Base-by-base conservation (phyloP, 2,797 vertebrate species). In the Crenichthys baileyi region DNA sequence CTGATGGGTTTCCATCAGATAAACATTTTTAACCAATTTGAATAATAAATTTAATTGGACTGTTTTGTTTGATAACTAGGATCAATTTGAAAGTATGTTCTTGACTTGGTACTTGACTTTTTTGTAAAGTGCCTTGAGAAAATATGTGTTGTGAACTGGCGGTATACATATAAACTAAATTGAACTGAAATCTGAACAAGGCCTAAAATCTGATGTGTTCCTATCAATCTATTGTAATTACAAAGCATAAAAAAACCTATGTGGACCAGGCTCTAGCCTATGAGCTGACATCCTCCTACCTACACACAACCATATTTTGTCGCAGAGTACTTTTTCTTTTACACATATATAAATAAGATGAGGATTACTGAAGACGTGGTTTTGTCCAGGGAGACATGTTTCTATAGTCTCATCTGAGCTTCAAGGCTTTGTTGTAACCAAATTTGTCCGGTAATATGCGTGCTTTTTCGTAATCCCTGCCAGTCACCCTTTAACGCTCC, bases 401-500 rank as follows among this genome's bases (percentile, higher is more conserved):
- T 89, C 63, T 90, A n/a, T 41, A 90, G 84, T 82, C 88, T 80
- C 60, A 70, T 71, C 88, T 89, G 87, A 87, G 91, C 90, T 90
- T 80, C 89, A 53, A 79, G 80, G 91, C 89, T 91, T 91, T 92
- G 88, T 90, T 80, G 78, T 90, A 85, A 85, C 87, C 85, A 92
- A 84, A 93, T 91, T 92, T 77, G n/a, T 82, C 68, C 82, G 83
- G 88, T 89, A 90, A 92, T 89, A 81, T 76, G 79, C 90, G 91
- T 92, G 91, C 89, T 91, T 91, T 93, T 91, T 88, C 85, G 85
- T 93, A 94, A 94, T 92, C 92, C 91, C 90, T 83, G 71, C 74
- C 8, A 86, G 89, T 90, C 85, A 90, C 87, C 84, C 88, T 85
- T 88, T 88, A 93, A 90, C 92, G 91, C 83, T 90, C 91, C 87